These are phyloP conservation scores for Malaclemys terrapin DNA, from an alignment of 2,113 vertebrate genomes.

Conservation along the genomic window DNA sequence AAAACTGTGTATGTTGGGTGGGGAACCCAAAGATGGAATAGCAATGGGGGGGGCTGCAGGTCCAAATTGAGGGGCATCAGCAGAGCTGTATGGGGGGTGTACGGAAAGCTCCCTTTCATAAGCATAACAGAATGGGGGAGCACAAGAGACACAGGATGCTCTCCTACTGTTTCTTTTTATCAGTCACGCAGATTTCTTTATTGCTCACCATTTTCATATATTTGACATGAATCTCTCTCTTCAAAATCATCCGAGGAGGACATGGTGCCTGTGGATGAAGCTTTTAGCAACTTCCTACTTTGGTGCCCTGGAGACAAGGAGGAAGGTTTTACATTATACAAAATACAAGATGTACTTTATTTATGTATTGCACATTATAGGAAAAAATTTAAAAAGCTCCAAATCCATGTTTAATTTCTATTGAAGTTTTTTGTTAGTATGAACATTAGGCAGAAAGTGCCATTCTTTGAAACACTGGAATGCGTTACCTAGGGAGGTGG, in stretches of 20 bases:
- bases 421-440: not conserved
- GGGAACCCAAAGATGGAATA: not conserved
- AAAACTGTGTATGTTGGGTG: not conserved
- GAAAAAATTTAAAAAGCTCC: not conserved
- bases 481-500: too few species aligned
- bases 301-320: slow-evolving; percentile 54
- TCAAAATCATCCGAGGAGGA: slow-evolving; percentile 92
- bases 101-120: not conserved
- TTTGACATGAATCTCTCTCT: slow-evolving; percentile 82
- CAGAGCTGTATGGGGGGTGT: not conserved
- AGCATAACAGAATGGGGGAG: not conserved
- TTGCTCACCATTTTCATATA: slow-evolving; percentile 78
- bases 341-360: fast-evolving
- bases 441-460: not conserved
- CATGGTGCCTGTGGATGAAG: slow-evolving; percentile 81
- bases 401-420: fast-evolving
- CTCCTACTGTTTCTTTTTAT: not conserved
- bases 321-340: not conserved
- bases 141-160: not conserved
- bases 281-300: slow-evolving; percentile 79
- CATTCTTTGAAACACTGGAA: too few species aligned
- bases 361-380: not conserved
- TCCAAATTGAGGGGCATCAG: not conserved
- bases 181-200: fast-evolving
- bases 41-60: not conserved